Percentiles rank a stretch among this genome's conserved stretches.
phyloP scores from a whole-genome alignment of 2,113 vertebrate genomes.

The Archocentrus centrarchus region DNA sequence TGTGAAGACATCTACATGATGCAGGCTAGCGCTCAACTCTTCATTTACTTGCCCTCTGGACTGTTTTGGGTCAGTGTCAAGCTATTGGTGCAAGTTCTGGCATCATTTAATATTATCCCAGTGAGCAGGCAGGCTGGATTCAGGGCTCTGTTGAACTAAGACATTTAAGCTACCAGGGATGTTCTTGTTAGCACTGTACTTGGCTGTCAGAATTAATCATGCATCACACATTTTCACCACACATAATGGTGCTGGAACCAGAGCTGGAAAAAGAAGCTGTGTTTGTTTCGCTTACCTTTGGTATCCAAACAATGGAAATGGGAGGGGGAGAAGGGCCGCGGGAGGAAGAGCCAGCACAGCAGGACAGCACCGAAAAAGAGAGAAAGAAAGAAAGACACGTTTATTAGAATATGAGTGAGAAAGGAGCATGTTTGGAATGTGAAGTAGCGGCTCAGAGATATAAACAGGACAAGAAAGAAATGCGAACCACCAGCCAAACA shows the following conservation, averaged over 20 bases:
- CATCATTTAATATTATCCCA: not conserved
- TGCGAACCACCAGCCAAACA: not conserved
- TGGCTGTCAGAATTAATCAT: not conserved
- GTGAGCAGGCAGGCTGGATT: not conserved
- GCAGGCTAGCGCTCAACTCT: not conserved
- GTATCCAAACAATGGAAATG: not conserved
- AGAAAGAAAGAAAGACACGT: constrained; percentile 1
- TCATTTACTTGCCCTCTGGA: not conserved
- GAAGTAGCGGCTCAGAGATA: not conserved
- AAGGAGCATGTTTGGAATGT: not conserved
- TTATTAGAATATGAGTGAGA: constrained; percentile 18
- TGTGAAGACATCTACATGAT: not conserved
- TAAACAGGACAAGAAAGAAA: not conserved
- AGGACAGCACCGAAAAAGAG: constrained; percentile 27
- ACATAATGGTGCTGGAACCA: not conserved
- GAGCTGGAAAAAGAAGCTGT: not conserved
- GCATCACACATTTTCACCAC: not conserved
- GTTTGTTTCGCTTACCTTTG: constrained; percentile 57
- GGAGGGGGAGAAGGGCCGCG: not conserved
- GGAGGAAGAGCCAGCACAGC: not conserved
- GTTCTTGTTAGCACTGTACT: not conserved
- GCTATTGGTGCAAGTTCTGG: not conserved
- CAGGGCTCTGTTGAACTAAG: not conserved
- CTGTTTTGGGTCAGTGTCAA: not conserved
- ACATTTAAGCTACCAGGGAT: not conserved